These are phyloP conservation scores for Tribolium castaneum DNA, from an alignment of 1,140 invertebrate genomes.

Conservation along the genomic window DNA sequence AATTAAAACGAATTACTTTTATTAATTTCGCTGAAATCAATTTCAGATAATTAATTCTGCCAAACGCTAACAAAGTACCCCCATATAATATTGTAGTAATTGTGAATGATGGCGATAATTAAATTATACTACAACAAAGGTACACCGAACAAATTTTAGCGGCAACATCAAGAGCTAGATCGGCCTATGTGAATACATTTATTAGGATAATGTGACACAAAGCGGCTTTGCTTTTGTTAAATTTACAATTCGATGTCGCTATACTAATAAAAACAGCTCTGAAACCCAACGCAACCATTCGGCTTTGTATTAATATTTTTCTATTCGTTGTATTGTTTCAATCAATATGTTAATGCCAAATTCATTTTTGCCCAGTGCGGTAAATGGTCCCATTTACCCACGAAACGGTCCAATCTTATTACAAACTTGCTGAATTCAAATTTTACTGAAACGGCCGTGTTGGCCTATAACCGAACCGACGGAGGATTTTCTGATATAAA, in stretches of 20 bases:
- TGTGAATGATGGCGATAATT: constrained; percentile 5
- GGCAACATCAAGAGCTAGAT: background rate
- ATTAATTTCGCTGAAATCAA: background rate
- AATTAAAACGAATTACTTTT: background rate
- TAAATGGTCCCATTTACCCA: background rate
- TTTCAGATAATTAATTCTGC: background rate
- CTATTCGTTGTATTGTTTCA: background rate
- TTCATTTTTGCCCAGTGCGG: background rate
- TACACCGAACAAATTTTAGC: background rate
- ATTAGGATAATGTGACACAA: background rate
- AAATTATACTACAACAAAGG: background rate
- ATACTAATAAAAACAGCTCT: too few species aligned
- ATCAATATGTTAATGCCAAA: too few species aligned
- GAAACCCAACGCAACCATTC: too few species aligned
- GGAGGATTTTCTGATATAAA: background rate
- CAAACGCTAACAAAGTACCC: background rate
- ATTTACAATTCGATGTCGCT: background rate
- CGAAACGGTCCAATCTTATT: background rate
- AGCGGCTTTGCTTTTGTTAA: background rate
- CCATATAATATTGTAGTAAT: background rate
- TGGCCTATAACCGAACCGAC: background rate
- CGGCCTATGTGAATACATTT: background rate
- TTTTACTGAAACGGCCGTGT: background rate
- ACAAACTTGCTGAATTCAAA: constrained; percentile 13
- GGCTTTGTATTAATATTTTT: background rate